These are phyloP conservation scores for Drosophila carrolli DNA, from an alignment of 1,140 invertebrate species.

Conservation along the genomic window DNA sequence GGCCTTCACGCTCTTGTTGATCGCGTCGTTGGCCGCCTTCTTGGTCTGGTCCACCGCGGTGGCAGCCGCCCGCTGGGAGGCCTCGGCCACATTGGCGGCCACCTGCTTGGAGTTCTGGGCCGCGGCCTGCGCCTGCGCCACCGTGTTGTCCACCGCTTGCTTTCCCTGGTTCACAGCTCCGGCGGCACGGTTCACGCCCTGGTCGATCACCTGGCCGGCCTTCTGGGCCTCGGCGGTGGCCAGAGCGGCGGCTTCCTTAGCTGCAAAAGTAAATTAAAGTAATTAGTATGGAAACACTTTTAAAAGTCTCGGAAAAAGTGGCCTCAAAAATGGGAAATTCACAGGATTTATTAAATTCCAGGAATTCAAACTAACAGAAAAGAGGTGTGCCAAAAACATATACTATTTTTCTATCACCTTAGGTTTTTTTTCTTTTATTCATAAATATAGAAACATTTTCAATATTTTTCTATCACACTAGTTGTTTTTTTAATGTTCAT, in stretches of 20 bases:
- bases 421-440: neutral
- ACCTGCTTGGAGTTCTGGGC: constrained; percentile 81
- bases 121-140: constrained; percentile 64
- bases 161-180: constrained; percentile 75
- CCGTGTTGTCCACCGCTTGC: constrained; percentile 75
- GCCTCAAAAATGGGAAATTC: too few relatives aligned
- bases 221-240: constrained; percentile 78
- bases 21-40: constrained; percentile 83
- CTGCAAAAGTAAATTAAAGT: constrained; percentile 29
- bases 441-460: neutral
- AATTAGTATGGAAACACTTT: neutral
- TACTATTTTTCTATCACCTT: too few relatives aligned
- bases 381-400: too few relatives aligned
- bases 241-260: constrained; percentile 77
- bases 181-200: constrained; percentile 69
- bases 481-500: neutral
- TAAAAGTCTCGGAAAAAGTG: neutral
- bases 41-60: constrained; percentile 83
- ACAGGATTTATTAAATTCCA: neutral
- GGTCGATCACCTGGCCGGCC: constrained; percentile 74
- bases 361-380: neutral
- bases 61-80: constrained; percentile 76
- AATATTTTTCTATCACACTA: neutral
- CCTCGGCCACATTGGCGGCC: constrained; percentile 77
- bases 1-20: constrained; percentile 84